Conservation (phyloP, 2,113 vertebrate genomes). For the Alaudala cheleensis region DNA sequence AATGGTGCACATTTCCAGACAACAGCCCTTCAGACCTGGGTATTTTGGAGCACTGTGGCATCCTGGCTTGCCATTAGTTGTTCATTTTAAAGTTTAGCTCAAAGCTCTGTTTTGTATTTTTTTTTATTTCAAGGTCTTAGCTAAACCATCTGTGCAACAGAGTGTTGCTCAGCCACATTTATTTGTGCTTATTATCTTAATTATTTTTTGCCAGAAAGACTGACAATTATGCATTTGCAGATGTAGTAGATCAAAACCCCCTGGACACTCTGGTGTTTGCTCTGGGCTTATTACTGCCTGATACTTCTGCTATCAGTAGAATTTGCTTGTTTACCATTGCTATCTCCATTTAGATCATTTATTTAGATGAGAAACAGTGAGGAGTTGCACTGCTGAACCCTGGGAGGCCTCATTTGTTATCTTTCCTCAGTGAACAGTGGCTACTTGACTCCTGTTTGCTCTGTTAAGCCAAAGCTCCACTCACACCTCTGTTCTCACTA, state of each 20-base stretch:
- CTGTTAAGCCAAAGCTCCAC: slow-evolving; percentile 15
- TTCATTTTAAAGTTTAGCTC: neutral
- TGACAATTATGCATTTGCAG: slow-evolving; percentile 19
- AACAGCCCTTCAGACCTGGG: neutral
- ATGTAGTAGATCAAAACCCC: slow-evolving; percentile 3
- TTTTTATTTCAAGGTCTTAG: slow-evolving; percentile 29
- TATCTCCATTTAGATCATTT: slow-evolving; percentile 39
- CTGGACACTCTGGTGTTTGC: slow-evolving; percentile 7
- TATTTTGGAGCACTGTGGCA: neutral
- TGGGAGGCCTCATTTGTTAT: slow-evolving; percentile 31
- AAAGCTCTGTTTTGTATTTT: neutral
- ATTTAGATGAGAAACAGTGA: slow-evolving; percentile 46
- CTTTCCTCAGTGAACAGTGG: neutral
- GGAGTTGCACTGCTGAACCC: neutral
- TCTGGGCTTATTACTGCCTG: slow-evolving; percentile 49
- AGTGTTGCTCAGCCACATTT: neutral
- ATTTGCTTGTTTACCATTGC: slow-evolving; percentile 30
- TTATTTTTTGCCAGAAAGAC: slow-evolving; percentile 37
- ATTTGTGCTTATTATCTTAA: slow-evolving; percentile 48
- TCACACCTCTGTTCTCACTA: slow-evolving; percentile 11
- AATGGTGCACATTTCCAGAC: neutral
- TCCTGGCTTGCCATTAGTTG: rapidly evolving
- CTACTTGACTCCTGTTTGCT: slow-evolving; percentile 3
- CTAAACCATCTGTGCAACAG: neutral
- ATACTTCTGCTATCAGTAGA: slow-evolving; percentile 28